A percentile compares a stretch with the other conserved stretches of the same genome.
These are phyloP conservation scores for Agrilus cyanescens DNA, from an alignment of 2,888 invertebrate species.

Conservation along the genomic window DNA sequence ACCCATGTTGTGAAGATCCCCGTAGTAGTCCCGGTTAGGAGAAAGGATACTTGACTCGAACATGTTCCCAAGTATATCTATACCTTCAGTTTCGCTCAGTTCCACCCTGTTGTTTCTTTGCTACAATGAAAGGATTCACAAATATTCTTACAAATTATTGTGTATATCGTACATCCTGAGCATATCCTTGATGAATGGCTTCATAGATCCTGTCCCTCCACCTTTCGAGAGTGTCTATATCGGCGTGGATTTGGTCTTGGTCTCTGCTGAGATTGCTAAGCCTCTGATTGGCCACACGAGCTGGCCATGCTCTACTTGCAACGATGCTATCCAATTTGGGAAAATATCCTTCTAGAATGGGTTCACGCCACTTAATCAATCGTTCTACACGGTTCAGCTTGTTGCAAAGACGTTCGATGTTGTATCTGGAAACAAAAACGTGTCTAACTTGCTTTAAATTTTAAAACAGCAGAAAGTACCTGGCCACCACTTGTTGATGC, in stretches of 20 bases:
- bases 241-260: constrained; percentile 52
- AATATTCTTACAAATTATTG: background rate
- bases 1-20: constrained; percentile 73
- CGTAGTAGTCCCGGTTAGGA: constrained; percentile 58
- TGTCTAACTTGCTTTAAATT: background rate
- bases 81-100: constrained; percentile 57
- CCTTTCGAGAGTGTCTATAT: constrained; percentile 58
- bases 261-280: constrained; percentile 54
- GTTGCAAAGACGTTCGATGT: constrained; percentile 64
- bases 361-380: constrained; percentile 52
- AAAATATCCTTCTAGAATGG: constrained; percentile 70
- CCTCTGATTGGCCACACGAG: constrained; percentile 46
- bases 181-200: constrained; percentile 53
- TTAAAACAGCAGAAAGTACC: constrained; percentile 24
- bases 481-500: constrained; percentile 56
- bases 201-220: constrained; percentile 65
- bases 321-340: constrained; percentile 72
- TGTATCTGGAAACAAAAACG: constrained; percentile 45
- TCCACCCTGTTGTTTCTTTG: constrained; percentile 43
- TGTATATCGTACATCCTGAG: constrained; percentile 41
- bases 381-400: constrained; percentile 50
- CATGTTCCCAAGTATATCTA: constrained; percentile 68
- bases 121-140: constrained; percentile 28
- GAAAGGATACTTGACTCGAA: constrained; percentile 62
- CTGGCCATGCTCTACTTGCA: constrained; percentile 64